Conservation (phyloP, 2,113 vertebrate species). For the Apteryx owenii region DNA sequence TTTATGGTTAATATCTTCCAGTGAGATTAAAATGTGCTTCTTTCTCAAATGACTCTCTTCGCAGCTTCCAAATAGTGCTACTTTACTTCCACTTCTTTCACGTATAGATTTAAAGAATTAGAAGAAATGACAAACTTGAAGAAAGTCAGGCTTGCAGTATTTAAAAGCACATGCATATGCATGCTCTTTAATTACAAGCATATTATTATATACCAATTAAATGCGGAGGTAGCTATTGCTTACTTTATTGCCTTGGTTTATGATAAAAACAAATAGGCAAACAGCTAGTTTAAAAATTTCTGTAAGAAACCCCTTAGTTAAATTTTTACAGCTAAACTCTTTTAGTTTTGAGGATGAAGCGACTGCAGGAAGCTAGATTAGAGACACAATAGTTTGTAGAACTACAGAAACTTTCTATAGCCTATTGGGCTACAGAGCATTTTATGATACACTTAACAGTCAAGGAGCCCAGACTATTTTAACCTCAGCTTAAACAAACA, state of each 20-base stretch:
- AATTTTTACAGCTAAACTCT: not conserved
- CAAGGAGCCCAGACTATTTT: not conserved
- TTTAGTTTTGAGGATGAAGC: not conserved
- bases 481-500: conserved; percentile 8
- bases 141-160: not conserved
- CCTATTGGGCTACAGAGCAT: not conserved
- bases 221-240: not conserved
- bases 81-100: not conserved
- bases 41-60: not conserved
- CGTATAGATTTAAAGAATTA: not conserved
- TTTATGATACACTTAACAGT: not conserved
- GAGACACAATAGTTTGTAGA: not conserved
- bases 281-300: not conserved
- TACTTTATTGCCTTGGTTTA: not conserved
- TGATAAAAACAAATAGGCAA: not conserved
- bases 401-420: not conserved
- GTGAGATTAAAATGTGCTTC: not conserved
- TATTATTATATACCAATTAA: not conserved
- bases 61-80: not conserved
- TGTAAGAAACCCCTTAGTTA: not conserved
- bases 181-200: not conserved
- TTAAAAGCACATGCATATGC: not conserved
- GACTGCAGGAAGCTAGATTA: not conserved
- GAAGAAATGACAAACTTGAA: not conserved
- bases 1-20: not conserved